These are phyloP conservation scores for Drosophila malerkotliana DNA, from an alignment of 1,140 invertebrate genomes.

Conservation along the genomic window DNA sequence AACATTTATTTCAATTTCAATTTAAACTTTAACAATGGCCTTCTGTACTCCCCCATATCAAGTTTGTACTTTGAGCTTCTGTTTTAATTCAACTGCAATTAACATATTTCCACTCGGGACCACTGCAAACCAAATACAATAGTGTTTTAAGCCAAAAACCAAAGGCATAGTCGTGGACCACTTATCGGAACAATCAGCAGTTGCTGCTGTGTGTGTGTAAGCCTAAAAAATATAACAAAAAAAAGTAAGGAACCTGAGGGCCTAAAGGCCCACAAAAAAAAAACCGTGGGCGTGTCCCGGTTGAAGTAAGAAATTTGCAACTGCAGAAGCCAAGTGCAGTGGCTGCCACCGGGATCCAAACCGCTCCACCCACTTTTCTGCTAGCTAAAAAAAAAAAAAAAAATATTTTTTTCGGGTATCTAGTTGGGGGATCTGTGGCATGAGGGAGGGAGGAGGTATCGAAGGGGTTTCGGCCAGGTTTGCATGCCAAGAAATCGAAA, in stretches of 20 bases:
- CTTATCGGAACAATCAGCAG: conserved; percentile 55
- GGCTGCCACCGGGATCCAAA: conserved; percentile 55
- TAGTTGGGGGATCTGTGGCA: conserved; percentile 44
- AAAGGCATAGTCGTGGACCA: conserved; percentile 51
- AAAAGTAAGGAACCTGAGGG: conserved; percentile 35
- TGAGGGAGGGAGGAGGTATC: conserved; percentile 12
- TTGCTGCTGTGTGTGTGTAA: conserved; percentile 28
- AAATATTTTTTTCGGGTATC: conserved; percentile 44
- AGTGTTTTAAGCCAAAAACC: conserved; percentile 25
- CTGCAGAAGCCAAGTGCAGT: conserved; percentile 69
- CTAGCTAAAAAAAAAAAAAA: conserved; percentile 34
- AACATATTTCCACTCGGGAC: conserved; percentile 51
- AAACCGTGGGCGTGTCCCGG: conserved; percentile 50
- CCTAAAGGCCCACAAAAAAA: conserved; percentile 23
- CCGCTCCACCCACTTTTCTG: conserved; percentile 55
- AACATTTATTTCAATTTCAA: conserved; percentile 49
- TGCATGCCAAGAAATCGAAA: conserved; percentile 49
- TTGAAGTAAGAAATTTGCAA: conserved; percentile 62
- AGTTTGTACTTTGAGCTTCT: conserved; percentile 27
- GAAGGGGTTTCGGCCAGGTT: conserved; percentile 33
- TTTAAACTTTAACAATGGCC: conserved; percentile 17
- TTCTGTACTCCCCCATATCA: neutral
- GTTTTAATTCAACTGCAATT: conserved; percentile 46
- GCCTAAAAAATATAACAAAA: conserved; percentile 7
- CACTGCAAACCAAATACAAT: conserved; percentile 25